These are phyloP conservation scores for Cheilosia variabilis DNA, from an alignment of 2,888 invertebrate species.

Conservation along the genomic window DNA sequence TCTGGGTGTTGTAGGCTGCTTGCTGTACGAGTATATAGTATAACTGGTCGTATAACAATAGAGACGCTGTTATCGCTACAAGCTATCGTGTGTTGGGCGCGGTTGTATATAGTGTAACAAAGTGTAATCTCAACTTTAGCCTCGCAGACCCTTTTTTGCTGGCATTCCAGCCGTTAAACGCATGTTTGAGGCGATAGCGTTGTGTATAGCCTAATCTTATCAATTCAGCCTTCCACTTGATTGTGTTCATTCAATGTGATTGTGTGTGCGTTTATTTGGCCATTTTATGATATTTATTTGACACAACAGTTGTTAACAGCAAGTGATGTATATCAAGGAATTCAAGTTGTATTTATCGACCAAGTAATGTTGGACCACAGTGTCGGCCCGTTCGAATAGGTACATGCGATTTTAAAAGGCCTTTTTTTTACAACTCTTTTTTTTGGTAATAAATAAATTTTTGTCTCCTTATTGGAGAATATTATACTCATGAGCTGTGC, in stretches of 20 bases:
- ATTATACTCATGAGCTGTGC: too few species aligned
- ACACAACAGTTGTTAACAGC: conserved; percentile 31
- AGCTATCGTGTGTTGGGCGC: conserved; percentile 25
- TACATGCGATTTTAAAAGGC: not conserved
- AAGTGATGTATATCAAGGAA: conserved; percentile 1
- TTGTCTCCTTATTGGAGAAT: too few species aligned
- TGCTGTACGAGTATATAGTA: not conserved
- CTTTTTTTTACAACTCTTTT: too few species aligned
- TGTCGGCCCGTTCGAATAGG: not conserved
- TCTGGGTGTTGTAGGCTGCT: not conserved
- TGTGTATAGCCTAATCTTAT: conserved; percentile 40
- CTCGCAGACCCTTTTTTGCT: conserved; percentile 27
- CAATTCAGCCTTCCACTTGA: conserved; percentile 55
- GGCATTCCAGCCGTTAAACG: conserved; percentile 27
- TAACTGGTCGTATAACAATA: conserved; percentile 42
- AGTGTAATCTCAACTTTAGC: conserved; percentile 33
- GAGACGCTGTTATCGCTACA: conserved; percentile 43
- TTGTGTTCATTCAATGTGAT: conserved; percentile 8
- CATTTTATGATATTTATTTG: conserved; percentile 44
- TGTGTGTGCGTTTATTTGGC: conserved; percentile 19
- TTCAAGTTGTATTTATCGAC: conserved; percentile 2
- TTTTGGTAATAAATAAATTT: too few species aligned
- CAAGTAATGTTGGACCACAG: not conserved
- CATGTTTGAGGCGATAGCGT: conserved; percentile 35
- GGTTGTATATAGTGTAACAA: not conserved